These are phyloP conservation scores for Vombatus ursinus DNA, from an alignment of 2,113 vertebrate genomes.

Conservation along the genomic window DNA sequence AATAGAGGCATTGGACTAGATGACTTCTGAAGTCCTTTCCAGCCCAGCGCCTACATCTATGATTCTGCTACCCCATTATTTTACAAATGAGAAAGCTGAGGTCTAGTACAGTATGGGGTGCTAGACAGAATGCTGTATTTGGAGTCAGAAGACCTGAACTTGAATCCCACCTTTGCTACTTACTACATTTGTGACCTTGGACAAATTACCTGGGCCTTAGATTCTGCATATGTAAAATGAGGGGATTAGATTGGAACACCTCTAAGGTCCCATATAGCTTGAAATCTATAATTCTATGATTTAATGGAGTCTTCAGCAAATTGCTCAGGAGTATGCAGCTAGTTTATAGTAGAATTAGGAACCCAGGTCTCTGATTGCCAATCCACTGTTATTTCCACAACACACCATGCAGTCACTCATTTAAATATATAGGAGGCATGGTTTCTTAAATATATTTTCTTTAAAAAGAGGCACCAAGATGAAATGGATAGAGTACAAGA, in stretches of 20 bases:
- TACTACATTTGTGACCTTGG: background rate
- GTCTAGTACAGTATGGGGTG: background rate
- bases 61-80: background rate
- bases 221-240: background rate
- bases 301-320: background rate
- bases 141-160: background rate
- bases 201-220: background rate
- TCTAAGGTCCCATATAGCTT: background rate
- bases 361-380: background rate
- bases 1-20: background rate
- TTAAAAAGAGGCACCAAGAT: background rate
- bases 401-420: background rate
- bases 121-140: background rate
- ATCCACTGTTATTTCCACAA: background rate
- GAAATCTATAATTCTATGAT: background rate
- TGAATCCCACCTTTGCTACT: background rate
- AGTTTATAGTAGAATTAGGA: background rate
- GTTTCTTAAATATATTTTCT: background rate
- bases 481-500: background rate
- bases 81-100: background rate
- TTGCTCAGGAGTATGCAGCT: background rate
- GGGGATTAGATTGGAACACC: background rate
- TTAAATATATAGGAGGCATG: background rate
- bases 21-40: background rate
- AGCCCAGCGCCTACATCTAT: background rate